phyloP scores from a whole-genome alignment of 2,113 vertebrate species.

The Pristiophorus japonicus region DNA sequence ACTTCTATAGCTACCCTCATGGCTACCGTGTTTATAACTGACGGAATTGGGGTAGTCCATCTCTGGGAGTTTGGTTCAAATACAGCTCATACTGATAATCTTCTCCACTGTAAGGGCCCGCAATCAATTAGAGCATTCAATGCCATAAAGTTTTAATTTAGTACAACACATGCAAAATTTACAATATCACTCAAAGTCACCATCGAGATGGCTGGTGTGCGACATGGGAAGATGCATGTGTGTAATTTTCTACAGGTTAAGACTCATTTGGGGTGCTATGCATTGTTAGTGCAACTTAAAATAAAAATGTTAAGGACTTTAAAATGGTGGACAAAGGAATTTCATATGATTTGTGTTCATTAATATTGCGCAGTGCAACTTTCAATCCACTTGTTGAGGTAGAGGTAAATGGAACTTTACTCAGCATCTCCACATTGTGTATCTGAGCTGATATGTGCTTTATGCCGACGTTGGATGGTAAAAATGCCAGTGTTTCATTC shows the following conservation, averaged over 20 bases:
- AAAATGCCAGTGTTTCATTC: background rate
- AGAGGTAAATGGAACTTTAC: background rate
- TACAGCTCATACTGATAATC: background rate
- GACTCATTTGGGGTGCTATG: background rate
- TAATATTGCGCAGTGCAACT: background rate
- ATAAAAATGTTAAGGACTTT: background rate
- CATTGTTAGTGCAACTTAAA: background rate
- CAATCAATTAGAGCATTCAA: background rate
- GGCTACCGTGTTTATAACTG: background rate
- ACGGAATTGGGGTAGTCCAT: background rate
- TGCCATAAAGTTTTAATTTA: background rate
- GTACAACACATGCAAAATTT: background rate
- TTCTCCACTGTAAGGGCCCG: background rate
- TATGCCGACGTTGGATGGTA: background rate
- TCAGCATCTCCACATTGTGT: background rate
- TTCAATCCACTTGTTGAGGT: background rate
- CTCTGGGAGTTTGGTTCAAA: background rate
- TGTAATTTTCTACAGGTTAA: background rate
- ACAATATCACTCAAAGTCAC: background rate
- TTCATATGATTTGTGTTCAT: no score
- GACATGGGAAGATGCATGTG: background rate
- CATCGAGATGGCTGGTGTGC: background rate
- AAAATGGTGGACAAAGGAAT: background rate
- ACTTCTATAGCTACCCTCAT: background rate
- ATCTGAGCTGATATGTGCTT: no score